Evolutionary conservation across 1,140 invertebrate species (phyloP).

Genomic region (Trichonephila inaurata): DNA sequence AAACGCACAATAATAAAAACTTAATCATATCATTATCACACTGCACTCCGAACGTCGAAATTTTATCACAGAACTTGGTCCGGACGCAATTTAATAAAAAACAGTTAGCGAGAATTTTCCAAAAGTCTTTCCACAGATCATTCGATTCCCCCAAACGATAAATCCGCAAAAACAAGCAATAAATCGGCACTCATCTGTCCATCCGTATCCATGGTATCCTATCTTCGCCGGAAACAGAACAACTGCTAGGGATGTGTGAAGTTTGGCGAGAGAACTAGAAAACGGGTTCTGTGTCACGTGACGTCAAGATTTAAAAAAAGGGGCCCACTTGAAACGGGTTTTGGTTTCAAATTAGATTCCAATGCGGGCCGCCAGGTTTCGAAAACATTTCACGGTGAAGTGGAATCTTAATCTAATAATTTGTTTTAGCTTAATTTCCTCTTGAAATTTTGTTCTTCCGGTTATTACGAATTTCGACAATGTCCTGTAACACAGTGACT

Average conservation of each 20-base stretch:
- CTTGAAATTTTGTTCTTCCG: not conserved
- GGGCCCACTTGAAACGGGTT: conserved; percentile 23
- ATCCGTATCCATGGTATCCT: conserved; percentile 4
- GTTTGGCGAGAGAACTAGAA: not conserved
- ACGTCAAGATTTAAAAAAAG: not conserved
- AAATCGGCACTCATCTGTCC: not conserved
- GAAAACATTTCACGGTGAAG: not conserved
- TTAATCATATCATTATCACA: no score
- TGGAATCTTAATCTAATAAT: conserved; percentile 47
- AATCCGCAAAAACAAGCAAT: not conserved
- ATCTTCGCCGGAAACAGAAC: not conserved
- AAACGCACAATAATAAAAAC: no score
- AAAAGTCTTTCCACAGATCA: no score
- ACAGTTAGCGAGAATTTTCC: no score
- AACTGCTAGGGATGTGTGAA: not conserved
- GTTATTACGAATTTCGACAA: not conserved
- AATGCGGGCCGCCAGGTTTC: not conserved
- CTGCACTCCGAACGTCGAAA: no score
- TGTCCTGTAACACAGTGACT: not conserved
- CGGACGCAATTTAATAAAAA: no score
- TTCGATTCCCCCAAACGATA: no score
- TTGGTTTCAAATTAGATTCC: conserved; percentile 31
- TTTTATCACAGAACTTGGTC: no score
- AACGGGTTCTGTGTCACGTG: conserved; percentile 26
- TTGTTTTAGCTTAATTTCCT: not conserved